phyloP scores from a whole-genome alignment of 2,113 vertebrate genomes.

The Vombatus ursinus region DNA sequence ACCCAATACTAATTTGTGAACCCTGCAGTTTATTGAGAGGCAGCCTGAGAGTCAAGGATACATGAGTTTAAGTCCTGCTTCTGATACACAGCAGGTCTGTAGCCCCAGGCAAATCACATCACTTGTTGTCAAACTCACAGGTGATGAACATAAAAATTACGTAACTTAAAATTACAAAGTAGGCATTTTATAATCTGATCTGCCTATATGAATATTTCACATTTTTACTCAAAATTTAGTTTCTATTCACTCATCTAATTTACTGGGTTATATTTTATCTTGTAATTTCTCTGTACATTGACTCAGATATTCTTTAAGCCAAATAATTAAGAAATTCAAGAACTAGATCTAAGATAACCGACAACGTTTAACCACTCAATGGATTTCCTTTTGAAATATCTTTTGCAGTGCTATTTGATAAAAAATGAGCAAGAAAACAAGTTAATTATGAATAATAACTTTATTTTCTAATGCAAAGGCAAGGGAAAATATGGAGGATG shows the following conservation, averaged over 20 bases:
- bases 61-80: neutral
- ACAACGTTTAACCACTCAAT: neutral
- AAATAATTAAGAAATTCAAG: neutral
- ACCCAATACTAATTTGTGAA: constrained; percentile 13
- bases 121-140: neutral
- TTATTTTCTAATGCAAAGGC: neutral
- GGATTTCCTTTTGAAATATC: neutral
- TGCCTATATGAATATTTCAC: neutral
- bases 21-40: neutral
- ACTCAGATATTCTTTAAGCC: neutral
- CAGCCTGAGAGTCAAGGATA: neutral
- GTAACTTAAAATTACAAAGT: neutral
- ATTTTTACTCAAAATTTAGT: neutral
- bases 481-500: neutral
- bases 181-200: neutral
- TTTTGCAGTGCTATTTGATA: neutral
- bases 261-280: neutral
- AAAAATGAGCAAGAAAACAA: neutral
- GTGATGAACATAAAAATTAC: neutral
- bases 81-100: neutral
- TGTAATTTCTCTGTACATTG: neutral
- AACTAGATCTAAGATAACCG: neutral
- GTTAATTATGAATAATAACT: neutral
- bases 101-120: neutral
- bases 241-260: neutral